Evolutionary conservation across 2,113 vertebrate genomes (phyloP), one percentile per base, ranked within the genome.

Genomic region (Eleginops maclovinus): DNA sequence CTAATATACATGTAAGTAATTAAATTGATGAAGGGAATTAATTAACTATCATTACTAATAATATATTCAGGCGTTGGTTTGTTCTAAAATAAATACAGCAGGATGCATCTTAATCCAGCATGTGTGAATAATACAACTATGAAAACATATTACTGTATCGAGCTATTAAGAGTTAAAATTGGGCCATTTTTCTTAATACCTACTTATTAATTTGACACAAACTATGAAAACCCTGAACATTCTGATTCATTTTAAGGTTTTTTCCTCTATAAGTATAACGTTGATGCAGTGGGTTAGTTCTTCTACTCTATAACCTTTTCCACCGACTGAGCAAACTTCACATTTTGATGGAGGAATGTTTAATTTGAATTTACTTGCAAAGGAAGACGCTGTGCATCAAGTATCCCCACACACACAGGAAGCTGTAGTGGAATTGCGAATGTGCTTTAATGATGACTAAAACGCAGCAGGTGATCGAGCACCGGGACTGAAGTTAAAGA

Each of bases 1-100:
- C 82, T 83, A 91, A 87, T 87, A 90, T 81, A 91, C 85, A 89
- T 85, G 80, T 87, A 82, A 87, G 81, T 88, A 90, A 92, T 91
- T 89, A 81, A 81, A 82, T 56, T 69, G 77, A 91, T 85, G 64
- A 88, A 72, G 72, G 73, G 53, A 92, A 82, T 90, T 84, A 88
- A 92, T 92, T 88, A 80, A 70, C 59, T 60, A 79, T 86, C 81
- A 87, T 88, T 91, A 77, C 81, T 55, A 82, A 87, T 85, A 83
- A 75, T 65, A 47, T 64, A 81, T 87, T 89, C 78, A 81, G 77
- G 77, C 56, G 79, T 85, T 81, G 66, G 65, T 87, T 89, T 87
- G 73, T 82, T 59, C 76, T 43, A 53, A 85, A 85, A 41, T 40
- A 77, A 84, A 87, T 54, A 71, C 36, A 63, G 46, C 50, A 22